Evolutionary conservation across 2,888 invertebrate species (phyloP).

Genomic region (Megamerina dolium): DNA sequence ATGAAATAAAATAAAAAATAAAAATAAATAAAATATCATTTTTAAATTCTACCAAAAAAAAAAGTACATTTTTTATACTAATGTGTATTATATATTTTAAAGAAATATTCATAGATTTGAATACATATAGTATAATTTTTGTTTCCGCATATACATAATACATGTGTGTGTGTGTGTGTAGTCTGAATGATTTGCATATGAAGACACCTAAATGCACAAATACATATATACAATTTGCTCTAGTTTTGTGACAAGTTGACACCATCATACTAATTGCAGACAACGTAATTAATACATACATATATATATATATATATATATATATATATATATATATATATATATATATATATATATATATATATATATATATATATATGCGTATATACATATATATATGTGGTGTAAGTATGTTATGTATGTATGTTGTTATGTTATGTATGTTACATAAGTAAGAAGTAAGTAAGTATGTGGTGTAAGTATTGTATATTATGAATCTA

Average conservation of each 20-base stretch:
- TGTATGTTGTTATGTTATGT: slow-evolving; percentile 5
- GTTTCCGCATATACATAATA: no score
- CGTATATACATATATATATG: neutral
- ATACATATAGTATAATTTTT: no score
- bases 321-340: neutral
- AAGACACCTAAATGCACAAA: neutral
- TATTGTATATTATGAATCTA: no score
- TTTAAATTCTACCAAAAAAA: no score
- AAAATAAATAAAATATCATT: no score
- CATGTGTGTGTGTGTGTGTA: neutral
- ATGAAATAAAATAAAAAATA: no score
- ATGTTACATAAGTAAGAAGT: neutral
- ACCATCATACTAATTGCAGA: neutral
- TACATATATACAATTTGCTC: neutral
- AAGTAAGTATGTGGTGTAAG: no score
- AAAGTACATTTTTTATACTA: no score
- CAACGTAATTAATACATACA: no score
- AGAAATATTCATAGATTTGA: no score
- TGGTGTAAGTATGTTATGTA: slow-evolving; percentile 7
- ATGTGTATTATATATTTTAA: no score
- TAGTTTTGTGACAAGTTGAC: slow-evolving; percentile 1
- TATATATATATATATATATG: neutral
- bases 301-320: neutral
- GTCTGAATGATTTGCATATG: no score
- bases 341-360: neutral